Percentiles rank a stretch among this genome's conserved stretches.
These are phyloP conservation scores for Austrofundulus limnaeus DNA, from an alignment of 2,113 vertebrate species.

Conservation along the genomic window DNA sequence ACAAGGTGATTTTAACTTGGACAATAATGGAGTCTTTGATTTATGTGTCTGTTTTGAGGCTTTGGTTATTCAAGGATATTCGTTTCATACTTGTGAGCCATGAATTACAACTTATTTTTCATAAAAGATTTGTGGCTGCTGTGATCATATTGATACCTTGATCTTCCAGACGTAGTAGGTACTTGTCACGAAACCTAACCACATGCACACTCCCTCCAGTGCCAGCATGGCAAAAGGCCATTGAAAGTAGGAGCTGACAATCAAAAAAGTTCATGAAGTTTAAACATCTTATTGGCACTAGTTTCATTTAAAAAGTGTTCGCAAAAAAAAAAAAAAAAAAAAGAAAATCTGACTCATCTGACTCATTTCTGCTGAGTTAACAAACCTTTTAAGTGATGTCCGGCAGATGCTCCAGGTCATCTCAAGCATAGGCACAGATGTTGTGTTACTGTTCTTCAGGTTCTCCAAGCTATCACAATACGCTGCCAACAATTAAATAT, in stretches of 20 bases:
- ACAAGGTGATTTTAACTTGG: not conserved
- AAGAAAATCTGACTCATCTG: not conserved
- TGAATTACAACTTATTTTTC: not conserved
- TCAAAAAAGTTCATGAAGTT: conserved; percentile 19
- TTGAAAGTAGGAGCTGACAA: conserved; percentile 61
- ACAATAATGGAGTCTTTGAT: not conserved
- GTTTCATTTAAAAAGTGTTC: not conserved
- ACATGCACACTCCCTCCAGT: conserved; percentile 79
- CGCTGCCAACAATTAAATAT: conserved; percentile 16
- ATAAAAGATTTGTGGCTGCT: not conserved
- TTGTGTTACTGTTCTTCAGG: conserved; percentile 45
- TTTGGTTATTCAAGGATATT: not conserved
- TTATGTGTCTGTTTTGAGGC: not conserved
- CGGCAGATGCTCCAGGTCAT: conserved; percentile 78
- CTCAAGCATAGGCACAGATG: conserved; percentile 65
- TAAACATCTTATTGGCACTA: not conserved
- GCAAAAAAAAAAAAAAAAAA: not conserved
- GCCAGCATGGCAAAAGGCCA: conserved; percentile 77
- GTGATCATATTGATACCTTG: conserved; percentile 48
- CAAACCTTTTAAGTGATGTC: conserved; percentile 71
- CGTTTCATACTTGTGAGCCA: not conserved
- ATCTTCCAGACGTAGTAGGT: conserved; percentile 81
- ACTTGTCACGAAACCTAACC: conserved; percentile 72
- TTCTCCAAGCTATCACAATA: conserved; percentile 60
- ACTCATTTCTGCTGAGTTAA: not conserved